Base-by-base conservation (phyloP, 2,888 invertebrate species). In the Cistogaster globosa region DNA sequence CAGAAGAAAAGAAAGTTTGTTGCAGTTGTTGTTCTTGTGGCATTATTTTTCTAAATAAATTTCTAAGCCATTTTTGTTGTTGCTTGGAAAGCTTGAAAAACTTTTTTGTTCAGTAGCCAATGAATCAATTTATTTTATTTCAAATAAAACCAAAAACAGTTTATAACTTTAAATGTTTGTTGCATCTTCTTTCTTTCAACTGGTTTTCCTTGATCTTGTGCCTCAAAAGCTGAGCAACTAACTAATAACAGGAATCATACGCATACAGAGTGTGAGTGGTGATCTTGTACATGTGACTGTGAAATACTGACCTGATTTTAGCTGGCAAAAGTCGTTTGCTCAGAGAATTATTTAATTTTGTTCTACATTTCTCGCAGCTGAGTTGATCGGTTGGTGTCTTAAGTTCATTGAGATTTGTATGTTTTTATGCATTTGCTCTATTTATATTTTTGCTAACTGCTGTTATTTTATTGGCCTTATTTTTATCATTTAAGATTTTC, bases 151-250 rank as follows among this genome's bases (percentile, higher is more conserved):
- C 84, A 75, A 69, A 81, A 57, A 62, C 26, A 80, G 67, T n/a
- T 18, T 57, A 6, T n/a, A 62, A n/a, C 22, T 55, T 55, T 57
- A n/a, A 26, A 60, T n/a, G n/a, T 2, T 26, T 62, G 78, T 16
- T 75, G 62, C 75, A 53, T 62, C n/a, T 65, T 77, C 62, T 55
- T 38, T 18, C 22, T 58, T 57, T 63, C 68, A 77, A 74, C 84
- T 84, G 81, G 81, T 84, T 84, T 81, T 84, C 81, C 77, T 69
- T 84, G 76, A 75, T 80, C 48, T 55, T 38, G 18, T 51, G 26
- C 20, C 12, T 58, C 14, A 22, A 62, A 26, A n/a, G 16, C 69
- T 65, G 18, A 36, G 20, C 22, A 55, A 62, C 16, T 12, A 55
- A 62, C 16, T 12, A 72, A 32, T n/a, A 63, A 16, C 45, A 55